Evolutionary conservation across 2,113 vertebrate species (phyloP).

Genomic region (Saimiri boliviensis): DNA sequence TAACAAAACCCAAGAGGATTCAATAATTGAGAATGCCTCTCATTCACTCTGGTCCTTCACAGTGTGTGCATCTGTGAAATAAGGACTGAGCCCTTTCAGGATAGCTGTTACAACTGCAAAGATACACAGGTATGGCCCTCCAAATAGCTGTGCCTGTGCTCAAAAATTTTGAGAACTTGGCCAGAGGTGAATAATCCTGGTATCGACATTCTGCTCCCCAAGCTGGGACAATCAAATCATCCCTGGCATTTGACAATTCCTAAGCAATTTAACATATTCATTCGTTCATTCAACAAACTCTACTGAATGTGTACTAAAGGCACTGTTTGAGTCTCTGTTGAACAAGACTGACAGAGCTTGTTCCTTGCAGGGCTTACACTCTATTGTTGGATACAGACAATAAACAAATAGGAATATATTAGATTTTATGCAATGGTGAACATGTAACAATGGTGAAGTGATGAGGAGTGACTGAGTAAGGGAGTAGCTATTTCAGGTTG

Average conservation of each 20-base stretch:
- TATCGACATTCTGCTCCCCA: background rate
- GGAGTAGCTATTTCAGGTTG: background rate
- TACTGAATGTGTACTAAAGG: background rate
- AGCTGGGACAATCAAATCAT: background rate
- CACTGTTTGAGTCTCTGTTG: background rate
- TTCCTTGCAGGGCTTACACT: background rate
- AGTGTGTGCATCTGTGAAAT: background rate
- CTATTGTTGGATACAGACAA: background rate
- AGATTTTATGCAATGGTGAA: background rate
- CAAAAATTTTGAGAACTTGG: background rate
- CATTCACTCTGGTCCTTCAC: background rate
- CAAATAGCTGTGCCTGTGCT: background rate
- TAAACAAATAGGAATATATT: background rate
- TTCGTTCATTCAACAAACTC: background rate
- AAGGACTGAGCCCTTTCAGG: background rate
- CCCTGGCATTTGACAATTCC: background rate
- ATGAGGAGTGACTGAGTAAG: background rate
- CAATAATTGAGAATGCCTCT: background rate
- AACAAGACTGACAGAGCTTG: background rate
- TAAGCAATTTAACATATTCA: background rate
- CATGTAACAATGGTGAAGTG: background rate
- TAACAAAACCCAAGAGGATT: conserved; percentile 13
- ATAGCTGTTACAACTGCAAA: background rate
- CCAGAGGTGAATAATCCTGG: background rate
- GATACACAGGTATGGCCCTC: background rate